Base-by-base conservation (phyloP, 2,113 vertebrate genomes). In the Pterocles orientalis region DNA sequence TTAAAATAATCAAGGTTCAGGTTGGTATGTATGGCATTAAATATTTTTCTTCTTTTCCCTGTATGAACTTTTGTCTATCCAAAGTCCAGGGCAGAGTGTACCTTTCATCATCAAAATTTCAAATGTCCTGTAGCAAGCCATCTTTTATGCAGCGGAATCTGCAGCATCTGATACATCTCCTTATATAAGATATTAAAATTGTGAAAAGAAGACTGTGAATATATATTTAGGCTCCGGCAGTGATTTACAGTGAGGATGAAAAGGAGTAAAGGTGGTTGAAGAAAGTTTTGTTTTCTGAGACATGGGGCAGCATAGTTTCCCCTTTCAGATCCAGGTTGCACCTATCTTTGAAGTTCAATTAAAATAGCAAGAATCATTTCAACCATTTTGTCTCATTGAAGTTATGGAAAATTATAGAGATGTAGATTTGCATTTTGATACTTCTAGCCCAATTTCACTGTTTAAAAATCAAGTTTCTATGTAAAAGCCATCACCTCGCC, bases 161-260 rank as follows among this genome's bases (percentile, higher is more conserved):
- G 34, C 92, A 95, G 56, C 0, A 0, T 94, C 90, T 94, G 82
- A 83, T 86, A 78, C 47, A 28, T 75, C 72, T 73, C 39, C 79
- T 96, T 93, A 96, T 71, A 72, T 95, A 96, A 97, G 76, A 90
- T 57, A 48, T 90, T 95, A 96, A 96, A 94, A 90, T 36, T 86
- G 47, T 83, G 76, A 62, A 68, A 78, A 69, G 80, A 61, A 10
- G 82, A 33, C 64, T 93, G 61, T 76, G 66, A 92, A 82, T 76
- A 28, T 92, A 81, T 93, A 86, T 93, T 94, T 90, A 86, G 82
- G 33, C 58, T 92, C 66, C 78, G 68, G 10, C 58, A 93, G 51
- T 75, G 79, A 90, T 90, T 86, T 92, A 24, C 86, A 51, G 23
- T 62, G 36, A 86, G 19, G 54, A 65, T 86, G 23, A 93, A 94